Evolutionary conservation across 2,888 invertebrate species (phyloP), one percentile per base, ranked within the genome.

Genomic region (Hecatera dysodea): DNA sequence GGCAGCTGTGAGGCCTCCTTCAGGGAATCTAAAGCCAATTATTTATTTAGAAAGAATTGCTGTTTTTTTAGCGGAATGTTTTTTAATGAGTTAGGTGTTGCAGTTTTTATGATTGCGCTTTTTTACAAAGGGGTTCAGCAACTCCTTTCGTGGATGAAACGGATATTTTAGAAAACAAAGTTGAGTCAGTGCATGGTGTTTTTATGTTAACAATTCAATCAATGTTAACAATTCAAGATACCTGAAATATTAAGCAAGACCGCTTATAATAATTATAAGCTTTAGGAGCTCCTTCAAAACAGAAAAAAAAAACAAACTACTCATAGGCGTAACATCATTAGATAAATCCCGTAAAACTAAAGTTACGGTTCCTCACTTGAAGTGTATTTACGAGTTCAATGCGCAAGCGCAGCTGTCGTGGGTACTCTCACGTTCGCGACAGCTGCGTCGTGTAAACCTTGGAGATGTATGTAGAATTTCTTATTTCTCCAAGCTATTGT

Each of bases 381-480:
- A 73, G 65, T 64, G 84, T 84, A 89, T 92, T 91, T 92, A 91
- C 85, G 90, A 87, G 86, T 78, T 73, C 33, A 50, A 53, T 82
- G 84, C 88, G 83, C 84, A 65, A n/a, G 68, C 86, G 88, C 93
- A 93, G 93, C 92, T 93, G 93, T 89, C 83, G 76, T 80, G 80
- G 81, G 78, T 78, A 81, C 69, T 78, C 78, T 81, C 88, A 81
- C 50, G 64, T 64, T 44, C 22, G 80, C 84, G 83, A 86, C 85
- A 83, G 81, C 86, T 87, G 88, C 72, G 78, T 81, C 82, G 78
- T 81, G 80, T 85, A 86, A 84, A 85, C 78, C 80, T 80, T 61
- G 67, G 46, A 75, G 68, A 75, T 79, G 73, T 63, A 68, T 78
- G 74, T 67, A 67, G 44, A 53, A 62, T 73, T 71, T 72, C 65